Base-by-base conservation (phyloP, 2,113 vertebrate species). In the Polyodon spathula region DNA sequence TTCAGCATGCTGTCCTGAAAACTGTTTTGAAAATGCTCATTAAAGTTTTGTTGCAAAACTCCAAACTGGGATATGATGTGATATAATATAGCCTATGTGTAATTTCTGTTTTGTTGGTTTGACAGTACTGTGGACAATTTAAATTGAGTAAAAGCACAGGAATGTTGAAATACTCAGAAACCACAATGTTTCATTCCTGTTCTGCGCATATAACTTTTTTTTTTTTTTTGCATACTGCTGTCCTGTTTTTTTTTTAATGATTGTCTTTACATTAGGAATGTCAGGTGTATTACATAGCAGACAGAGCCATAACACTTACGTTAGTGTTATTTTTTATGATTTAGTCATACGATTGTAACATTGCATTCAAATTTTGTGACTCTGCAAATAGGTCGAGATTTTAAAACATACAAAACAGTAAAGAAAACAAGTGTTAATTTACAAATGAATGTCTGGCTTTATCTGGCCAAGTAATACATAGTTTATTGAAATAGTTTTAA, bases 401-500 rank as follows among this genome's bases (percentile, higher is more conserved):
- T 76, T 84, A 64, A 60, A 60, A 71, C 74, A 72, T 67, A 73
- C 78, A 83, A 84, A 79, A 80, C 76, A 78, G 70, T 87, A 79
- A 74, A 81, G 76, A 82, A 78, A 76, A 76, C 72, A 87, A 86
- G 78, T 76, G 81, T 86, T 88, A 74, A 84, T 86, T 80, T 65
- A 93, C 86, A 87, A 86, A 90, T 91, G 92, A 95, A 95, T 92
- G 92, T 96, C 90, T 86, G 90, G 91, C 91, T 93, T 88, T 83
- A 85, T 87, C 87, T 90, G 90, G 92, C 92, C 90, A 85, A 83
- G 77, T 91, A 86, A 85, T 86, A 80, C 84, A 86, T 89, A 80
- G 84, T 88, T 85, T n/a, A n/a, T n/a, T 86, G 77, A 92, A 82
- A 85, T 84, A 85, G 89, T 90, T 91, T 85, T 84, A 83, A 84